Percentiles rank a stretch among this genome's conserved stretches.
Conservation (phyloP, 1,140 invertebrate species). For the Vanessa tameamea region DNA sequence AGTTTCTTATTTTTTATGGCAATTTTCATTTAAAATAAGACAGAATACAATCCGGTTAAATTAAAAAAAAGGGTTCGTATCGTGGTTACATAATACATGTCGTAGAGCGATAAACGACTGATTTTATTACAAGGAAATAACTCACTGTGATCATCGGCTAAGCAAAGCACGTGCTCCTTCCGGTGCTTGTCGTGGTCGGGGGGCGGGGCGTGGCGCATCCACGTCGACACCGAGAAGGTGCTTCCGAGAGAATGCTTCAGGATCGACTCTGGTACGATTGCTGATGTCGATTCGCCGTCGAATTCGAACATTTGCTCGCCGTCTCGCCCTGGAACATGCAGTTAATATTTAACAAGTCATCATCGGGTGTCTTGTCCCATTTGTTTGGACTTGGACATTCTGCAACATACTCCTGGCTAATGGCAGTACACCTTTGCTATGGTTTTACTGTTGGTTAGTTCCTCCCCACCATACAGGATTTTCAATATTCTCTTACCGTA, state of each 20-base stretch:
- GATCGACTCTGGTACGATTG: slow-evolving; percentile 89
- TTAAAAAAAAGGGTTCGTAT: too few species aligned
- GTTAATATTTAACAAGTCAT: too few species aligned
- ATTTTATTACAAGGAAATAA: slow-evolving; percentile 35
- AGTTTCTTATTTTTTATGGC: too few species aligned
- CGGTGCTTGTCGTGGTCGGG: slow-evolving; percentile 90
- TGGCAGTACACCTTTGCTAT: too few species aligned
- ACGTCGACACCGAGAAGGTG: slow-evolving; percentile 94
- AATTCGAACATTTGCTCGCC: slow-evolving; percentile 97
- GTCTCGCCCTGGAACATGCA: slow-evolving; percentile 61
- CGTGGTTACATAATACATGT: neutral
- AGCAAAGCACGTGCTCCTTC: slow-evolving; percentile 97
- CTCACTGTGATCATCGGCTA: slow-evolving; percentile 97
- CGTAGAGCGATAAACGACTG: neutral
- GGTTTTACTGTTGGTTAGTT: too few species aligned
- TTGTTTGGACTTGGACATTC: too few species aligned
- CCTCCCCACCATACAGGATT: too few species aligned
- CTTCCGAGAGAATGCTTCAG: slow-evolving; percentile 88
- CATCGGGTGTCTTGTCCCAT: too few species aligned
- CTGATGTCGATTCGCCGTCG: slow-evolving; percentile 92
- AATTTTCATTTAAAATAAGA: too few species aligned
- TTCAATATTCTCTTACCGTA: too few species aligned
- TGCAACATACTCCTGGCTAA: too few species aligned
- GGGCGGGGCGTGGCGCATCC: slow-evolving; percentile 91
- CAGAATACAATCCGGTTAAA: too few species aligned